Evolutionary conservation across 2,113 vertebrate species (phyloP).

Genomic region (Poeciliopsis turrubarensis): DNA sequence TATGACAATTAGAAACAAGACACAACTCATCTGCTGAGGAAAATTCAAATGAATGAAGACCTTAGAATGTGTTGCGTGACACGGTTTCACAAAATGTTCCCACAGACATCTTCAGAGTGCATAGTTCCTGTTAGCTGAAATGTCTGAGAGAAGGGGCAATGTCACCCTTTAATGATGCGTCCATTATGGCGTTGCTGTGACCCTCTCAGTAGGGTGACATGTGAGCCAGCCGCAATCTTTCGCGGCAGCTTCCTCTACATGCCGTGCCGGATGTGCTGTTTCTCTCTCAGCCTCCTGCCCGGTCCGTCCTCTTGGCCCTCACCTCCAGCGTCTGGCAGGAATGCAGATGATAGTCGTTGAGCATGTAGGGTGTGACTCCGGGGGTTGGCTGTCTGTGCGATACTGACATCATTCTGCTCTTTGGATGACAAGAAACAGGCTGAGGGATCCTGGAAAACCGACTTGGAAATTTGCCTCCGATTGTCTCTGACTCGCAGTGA

Average conservation of each 20-base stretch:
- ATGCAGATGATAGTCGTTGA: conserved; percentile 62
- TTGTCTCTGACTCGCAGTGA: conserved; percentile 41
- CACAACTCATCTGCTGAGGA: conserved; percentile 10
- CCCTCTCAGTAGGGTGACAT: conserved; percentile 4
- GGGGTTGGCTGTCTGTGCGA: conserved; percentile 39
- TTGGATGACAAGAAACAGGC: conserved; percentile 32
- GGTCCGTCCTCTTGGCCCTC: conserved; percentile 42
- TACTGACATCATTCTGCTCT: conserved; percentile 51
- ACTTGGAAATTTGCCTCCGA: conserved; percentile 33
- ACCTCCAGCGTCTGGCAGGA: conserved; percentile 43
- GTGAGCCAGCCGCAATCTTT: not conserved
- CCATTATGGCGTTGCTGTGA: not conserved
- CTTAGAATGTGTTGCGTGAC: not conserved
- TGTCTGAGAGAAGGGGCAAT: not conserved
- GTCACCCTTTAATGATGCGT: not conserved
- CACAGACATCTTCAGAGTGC: not conserved
- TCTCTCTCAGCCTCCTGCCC: conserved; percentile 6
- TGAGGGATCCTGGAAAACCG: conserved; percentile 37
- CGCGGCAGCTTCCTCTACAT: conserved; percentile 29
- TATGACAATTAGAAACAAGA: conserved; percentile 23
- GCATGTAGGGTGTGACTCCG: conserved; percentile 48
- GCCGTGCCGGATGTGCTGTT: not conserved
- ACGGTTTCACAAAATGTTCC: not conserved
- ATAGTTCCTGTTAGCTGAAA: not conserved
- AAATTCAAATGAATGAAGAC: conserved; percentile 1